Conservation (phyloP, 2,113 vertebrate species). For the Cryptotis parvus region DNA sequence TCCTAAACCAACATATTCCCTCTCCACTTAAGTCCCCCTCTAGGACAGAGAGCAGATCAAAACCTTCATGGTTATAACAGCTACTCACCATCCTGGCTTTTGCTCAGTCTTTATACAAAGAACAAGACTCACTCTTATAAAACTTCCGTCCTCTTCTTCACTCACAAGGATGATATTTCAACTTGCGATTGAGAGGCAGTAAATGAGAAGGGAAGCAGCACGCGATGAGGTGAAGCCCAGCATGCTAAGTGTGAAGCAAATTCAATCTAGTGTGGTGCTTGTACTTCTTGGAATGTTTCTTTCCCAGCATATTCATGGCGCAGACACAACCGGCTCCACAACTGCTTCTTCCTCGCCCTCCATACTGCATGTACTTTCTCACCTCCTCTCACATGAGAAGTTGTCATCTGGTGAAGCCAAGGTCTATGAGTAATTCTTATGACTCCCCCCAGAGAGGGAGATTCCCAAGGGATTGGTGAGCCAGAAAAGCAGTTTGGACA, state of each 20-base stretch:
- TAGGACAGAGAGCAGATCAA: background rate
- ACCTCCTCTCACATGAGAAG: background rate
- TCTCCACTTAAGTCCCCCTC: background rate
- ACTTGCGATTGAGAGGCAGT: background rate
- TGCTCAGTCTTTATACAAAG: background rate
- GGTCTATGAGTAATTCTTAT: conserved; percentile 31
- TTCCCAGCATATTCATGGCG: background rate
- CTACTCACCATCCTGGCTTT: background rate
- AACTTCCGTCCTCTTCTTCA: background rate
- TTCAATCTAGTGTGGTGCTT: background rate
- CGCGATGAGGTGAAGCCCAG: background rate
- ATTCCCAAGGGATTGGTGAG: conserved; percentile 10
- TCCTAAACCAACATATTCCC: background rate
- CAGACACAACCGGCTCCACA: background rate
- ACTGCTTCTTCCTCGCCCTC: background rate
- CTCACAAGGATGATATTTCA: conserved; percentile 23
- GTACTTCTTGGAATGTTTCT: background rate
- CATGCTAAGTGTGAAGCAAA: background rate
- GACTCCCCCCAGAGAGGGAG: conserved; percentile 16
- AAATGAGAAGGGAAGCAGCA: background rate
- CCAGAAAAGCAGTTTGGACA: background rate
- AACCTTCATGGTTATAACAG: background rate
- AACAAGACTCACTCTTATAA: background rate
- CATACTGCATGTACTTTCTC: background rate
- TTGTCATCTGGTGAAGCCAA: background rate